Evolutionary conservation across 2,888 invertebrate genomes (phyloP), one percentile per base, ranked within the genome.

Genomic region (Cantharis lateralis): DNA sequence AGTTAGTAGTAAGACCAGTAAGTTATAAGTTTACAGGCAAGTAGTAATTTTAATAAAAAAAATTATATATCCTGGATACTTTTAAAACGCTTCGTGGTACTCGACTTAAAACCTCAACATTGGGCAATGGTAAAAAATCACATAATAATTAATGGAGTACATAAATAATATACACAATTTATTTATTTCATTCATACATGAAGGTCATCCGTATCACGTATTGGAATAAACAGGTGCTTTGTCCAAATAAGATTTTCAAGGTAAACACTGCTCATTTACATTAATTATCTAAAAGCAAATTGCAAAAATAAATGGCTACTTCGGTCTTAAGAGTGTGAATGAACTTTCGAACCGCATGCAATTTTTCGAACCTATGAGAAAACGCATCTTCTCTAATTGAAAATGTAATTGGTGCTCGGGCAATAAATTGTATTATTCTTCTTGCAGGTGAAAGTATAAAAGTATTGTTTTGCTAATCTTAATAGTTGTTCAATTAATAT

Each of bases 181-280:
- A 64, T 64, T 64, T 15, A 20, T 20, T 64, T 64, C n/a, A 66
- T 20, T 66, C 20, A 66, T n/a, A 24, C 24, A 66, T 66, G 64
- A 66, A 66, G 64, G 64, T 66, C 64, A 66, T 24, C 64, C 24
- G 15, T 66, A 66, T 66, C 64, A 66, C 64, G 64, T 66, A 66
- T 66, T 66, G 18, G n/a, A 20, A 66, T 66, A 32, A 71, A 71
- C 71, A 71, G 71, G 71, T 71, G 71, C 71, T 71, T 71, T 64
- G 63, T 64, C 71, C 64, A 64, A 71, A 71, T 64, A 32, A n/a
- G 62, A 16, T 18, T 61, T 64, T 71, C 71, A 71, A 71, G 71
- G 71, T 66, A 28, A 71, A 64, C 63, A 15, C 18, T 66, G 9
- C 48, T 48, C 48, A 48, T 48, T 48, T 48, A 48, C 48, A 48